Conservation (phyloP, 2,888 invertebrate species). For the Acanthosepion esculentum region DNA sequence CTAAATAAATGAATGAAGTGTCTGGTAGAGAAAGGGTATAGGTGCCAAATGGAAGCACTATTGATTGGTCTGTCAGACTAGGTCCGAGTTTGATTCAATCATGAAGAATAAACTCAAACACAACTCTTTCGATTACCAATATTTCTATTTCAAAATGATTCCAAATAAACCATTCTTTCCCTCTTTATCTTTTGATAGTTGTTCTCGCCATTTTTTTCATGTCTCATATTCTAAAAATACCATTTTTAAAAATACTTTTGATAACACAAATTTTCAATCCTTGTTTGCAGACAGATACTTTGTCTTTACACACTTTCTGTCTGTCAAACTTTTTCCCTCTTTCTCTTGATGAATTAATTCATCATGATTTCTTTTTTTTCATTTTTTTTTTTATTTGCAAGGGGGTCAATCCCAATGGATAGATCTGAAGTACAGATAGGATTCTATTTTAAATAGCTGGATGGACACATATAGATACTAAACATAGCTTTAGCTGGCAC, state of each 20-base stretch:
- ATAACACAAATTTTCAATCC: not conserved
- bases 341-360: no score
- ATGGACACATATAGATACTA: no score
- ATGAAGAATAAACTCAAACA: slow-evolving; percentile 22
- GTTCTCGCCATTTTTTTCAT: not conserved
- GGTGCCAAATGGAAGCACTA: not conserved
- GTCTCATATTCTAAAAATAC: not conserved
- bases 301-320: not conserved
- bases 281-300: not conserved
- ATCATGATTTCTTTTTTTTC: no score
- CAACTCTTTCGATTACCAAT: slow-evolving; percentile 33
- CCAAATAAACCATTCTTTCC: not conserved
- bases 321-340: not conserved
- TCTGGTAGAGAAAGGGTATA: not conserved
- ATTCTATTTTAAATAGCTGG: no score
- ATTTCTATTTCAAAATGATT: slow-evolving; percentile 33
- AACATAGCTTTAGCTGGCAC: no score
- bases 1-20: not conserved
- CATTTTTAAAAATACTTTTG: not conserved
- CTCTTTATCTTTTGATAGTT: not conserved
- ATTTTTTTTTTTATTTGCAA: no score
- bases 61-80: slow-evolving; percentile 2
- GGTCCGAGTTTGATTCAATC: not conserved
- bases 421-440: no score
- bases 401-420: no score